Percentiles rank a stretch among this genome's conserved stretches.
Evolutionary conservation across 2,113 vertebrate species (phyloP).

Genomic region (Upupa epops): DNA sequence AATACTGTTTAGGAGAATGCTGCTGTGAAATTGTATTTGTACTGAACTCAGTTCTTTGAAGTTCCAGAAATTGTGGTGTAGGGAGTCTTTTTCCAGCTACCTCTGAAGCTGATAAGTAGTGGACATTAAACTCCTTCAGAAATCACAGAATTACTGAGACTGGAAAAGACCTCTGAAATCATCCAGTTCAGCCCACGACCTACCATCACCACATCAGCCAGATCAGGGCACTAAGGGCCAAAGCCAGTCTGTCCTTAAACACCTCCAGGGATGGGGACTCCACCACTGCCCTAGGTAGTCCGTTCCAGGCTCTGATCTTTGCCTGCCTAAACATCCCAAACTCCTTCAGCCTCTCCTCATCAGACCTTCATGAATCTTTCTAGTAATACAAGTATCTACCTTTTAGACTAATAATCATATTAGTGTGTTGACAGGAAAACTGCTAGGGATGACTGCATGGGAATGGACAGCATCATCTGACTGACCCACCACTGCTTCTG

Average conservation of each 20-base stretch:
- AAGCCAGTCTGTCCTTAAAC: too few relatives aligned
- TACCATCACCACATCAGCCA: too few relatives aligned
- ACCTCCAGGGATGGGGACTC: too few relatives aligned
- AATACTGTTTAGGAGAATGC: neutral
- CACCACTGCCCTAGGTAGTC: too few relatives aligned
- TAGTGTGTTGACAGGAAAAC: neutral
- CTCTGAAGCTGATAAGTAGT: neutral
- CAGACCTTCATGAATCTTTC: neutral
- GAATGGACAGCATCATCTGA: neutral
- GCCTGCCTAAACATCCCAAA: too few relatives aligned
- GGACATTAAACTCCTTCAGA: neutral
- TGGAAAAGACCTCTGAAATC: too few relatives aligned
- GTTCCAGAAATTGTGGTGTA: neutral
- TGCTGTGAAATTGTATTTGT: neutral
- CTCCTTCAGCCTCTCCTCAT: too few relatives aligned
- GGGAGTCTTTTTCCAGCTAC: neutral
- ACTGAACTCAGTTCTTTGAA: neutral
- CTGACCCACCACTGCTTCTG: neutral
- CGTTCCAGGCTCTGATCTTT: too few relatives aligned
- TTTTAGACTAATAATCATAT: neutral
- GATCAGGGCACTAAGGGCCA: too few relatives aligned
- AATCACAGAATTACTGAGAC: too few relatives aligned
- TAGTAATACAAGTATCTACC: neutral
- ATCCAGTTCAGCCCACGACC: too few relatives aligned
- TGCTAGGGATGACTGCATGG: neutral